phyloP scores from a whole-genome alignment of 2,113 vertebrate genomes.

The Ictalurus furcatus region DNA sequence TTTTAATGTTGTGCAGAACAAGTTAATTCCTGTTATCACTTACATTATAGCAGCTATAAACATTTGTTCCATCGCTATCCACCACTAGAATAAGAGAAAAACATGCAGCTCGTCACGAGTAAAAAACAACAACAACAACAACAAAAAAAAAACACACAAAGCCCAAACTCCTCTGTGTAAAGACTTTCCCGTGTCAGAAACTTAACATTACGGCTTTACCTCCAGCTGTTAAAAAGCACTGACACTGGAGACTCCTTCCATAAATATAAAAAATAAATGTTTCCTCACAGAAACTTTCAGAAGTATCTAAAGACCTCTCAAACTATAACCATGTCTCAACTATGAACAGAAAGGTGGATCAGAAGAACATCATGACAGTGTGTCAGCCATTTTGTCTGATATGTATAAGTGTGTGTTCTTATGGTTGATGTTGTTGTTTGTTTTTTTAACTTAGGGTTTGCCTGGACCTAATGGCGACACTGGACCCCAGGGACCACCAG shows the following conservation, averaged over 20 bases:
- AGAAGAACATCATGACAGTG: neutral
- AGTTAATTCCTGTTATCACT: neutral
- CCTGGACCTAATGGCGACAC: conserved; percentile 80
- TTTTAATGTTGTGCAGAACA: neutral
- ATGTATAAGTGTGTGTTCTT: neutral
- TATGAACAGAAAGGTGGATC: neutral
- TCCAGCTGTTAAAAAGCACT: neutral
- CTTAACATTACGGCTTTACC: no score
- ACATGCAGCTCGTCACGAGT: no score
- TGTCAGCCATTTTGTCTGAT: neutral
- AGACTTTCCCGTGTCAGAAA: neutral
- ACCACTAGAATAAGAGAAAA: neutral
- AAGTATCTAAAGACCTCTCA: neutral
- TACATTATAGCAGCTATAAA: neutral
- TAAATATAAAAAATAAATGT: neutral
- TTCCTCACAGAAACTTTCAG: neutral
- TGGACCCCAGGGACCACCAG: conserved; percentile 81
- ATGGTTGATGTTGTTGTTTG: neutral
- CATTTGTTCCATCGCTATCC: neutral
- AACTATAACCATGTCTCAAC: neutral
- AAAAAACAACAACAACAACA: no score
- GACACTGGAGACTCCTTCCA: neutral
- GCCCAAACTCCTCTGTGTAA: neutral
- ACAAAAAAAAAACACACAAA: no score
- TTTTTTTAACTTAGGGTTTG: conserved; percentile 70